A percentile compares a stretch with the other conserved stretches of the same genome.
Evolutionary conservation across 2,113 vertebrate species (phyloP).

Genomic region (Macrotis lagotis): DNA sequence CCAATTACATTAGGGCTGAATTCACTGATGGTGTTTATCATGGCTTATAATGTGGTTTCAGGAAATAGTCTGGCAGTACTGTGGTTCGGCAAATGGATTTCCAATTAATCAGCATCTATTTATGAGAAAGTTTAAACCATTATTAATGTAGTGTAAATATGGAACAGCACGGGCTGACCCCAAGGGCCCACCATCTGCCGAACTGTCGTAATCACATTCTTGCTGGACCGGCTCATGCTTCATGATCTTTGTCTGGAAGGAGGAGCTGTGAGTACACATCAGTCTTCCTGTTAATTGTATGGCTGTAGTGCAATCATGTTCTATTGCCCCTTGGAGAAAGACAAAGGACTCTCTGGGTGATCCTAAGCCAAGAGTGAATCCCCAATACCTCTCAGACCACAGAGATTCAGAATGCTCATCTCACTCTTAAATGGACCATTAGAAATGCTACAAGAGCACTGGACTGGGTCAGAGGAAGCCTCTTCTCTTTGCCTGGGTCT

Average conservation of each 20-base stretch:
- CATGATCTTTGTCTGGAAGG: slow-evolving; percentile 78
- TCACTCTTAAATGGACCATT: neutral
- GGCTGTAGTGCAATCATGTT: slow-evolving; percentile 76
- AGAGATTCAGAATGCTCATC: neutral
- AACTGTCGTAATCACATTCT: slow-evolving; percentile 85
- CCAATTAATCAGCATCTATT: slow-evolving; percentile 90
- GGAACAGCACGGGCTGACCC: slow-evolving; percentile 81
- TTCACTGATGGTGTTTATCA: slow-evolving; percentile 84
- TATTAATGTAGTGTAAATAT: slow-evolving; percentile 89
- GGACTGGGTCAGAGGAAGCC: neutral
- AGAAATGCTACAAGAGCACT: neutral
- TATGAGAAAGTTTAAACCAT: slow-evolving; percentile 89
- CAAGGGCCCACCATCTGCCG: slow-evolving; percentile 82
- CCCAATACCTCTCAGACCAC: neutral
- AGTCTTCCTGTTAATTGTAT: slow-evolving; percentile 79
- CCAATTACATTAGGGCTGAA: slow-evolving; percentile 83
- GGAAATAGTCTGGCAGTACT: slow-evolving; percentile 86
- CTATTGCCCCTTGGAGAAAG: slow-evolving; percentile 68
- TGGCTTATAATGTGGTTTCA: slow-evolving; percentile 84
- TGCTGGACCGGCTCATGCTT: slow-evolving; percentile 79
- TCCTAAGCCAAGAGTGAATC: slow-evolving; percentile 55
- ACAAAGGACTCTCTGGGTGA: slow-evolving; percentile 69
- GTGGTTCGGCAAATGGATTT: slow-evolving; percentile 87
- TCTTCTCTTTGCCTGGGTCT: neutral
- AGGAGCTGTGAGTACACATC: slow-evolving; percentile 75